Conservation (phyloP, 1,140 invertebrate genomes). For the Lucilia sericata region DNA sequence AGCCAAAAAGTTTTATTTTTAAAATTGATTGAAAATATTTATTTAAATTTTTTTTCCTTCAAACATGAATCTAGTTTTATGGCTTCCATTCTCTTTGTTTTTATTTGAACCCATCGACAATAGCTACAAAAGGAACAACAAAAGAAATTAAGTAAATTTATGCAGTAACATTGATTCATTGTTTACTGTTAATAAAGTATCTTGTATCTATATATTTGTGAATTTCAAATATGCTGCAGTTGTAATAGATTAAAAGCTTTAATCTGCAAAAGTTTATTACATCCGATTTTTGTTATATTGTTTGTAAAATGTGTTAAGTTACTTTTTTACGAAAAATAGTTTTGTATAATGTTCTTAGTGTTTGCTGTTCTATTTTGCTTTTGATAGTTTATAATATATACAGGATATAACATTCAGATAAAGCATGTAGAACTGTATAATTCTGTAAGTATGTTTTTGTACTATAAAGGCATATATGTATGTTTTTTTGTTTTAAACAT, state of each 20-base stretch:
- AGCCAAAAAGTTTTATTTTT: no score
- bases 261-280: background rate
- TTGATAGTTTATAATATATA: background rate
- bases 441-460: background rate
- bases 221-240: background rate
- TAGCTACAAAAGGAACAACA: background rate
- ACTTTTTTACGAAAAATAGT: background rate
- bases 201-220: background rate
- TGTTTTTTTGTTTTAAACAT: background rate
- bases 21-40: constrained; percentile 7
- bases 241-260: background rate
- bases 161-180: constrained; percentile 1
- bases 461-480: background rate
- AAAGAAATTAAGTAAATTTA: background rate
- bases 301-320: background rate
- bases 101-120: background rate
- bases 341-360: background rate
- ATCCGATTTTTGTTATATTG: background rate
- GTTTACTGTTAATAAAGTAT: background rate
- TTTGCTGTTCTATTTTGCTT: background rate
- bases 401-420: background rate
- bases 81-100: background rate
- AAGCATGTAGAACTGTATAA: background rate
- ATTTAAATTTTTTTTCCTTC: background rate
- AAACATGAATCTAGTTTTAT: background rate